phyloP scores from a whole-genome alignment of 2,113 vertebrate species.

The Lichenostomus cassidix region DNA sequence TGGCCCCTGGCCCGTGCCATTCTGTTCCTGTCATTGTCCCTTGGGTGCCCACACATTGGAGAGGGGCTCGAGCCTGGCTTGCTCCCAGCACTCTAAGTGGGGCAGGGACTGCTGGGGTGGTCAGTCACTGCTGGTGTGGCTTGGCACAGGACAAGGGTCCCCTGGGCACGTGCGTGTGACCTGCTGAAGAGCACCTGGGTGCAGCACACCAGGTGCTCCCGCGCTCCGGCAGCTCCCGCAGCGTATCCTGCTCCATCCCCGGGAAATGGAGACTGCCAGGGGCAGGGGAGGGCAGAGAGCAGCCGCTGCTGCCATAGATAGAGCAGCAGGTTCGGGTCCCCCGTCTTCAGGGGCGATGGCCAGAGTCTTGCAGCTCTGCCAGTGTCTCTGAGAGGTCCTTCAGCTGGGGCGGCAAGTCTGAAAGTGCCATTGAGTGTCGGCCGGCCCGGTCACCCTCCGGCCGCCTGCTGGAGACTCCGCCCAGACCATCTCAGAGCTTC shows the following conservation, averaged over 20 bases:
- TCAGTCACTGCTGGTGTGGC: background rate
- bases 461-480: background rate
- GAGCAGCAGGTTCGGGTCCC: background rate
- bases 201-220: background rate
- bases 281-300: background rate
- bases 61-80: background rate
- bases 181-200: background rate
- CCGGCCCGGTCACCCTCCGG: fast-evolving
- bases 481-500: background rate
- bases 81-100: fast-evolving
- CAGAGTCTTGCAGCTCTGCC: background rate
- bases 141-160: background rate
- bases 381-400: background rate
- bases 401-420: fast-evolving
- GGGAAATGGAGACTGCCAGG: fast-evolving
- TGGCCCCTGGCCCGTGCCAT: fast-evolving
- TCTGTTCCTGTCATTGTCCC: background rate
- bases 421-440: background rate
- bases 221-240: fast-evolving
- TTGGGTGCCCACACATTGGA: fast-evolving
- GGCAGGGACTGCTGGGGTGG: background rate
- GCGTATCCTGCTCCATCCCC: fast-evolving
- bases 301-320: fast-evolving
- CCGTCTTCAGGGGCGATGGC: fast-evolving
- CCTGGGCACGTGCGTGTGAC: fast-evolving